Evolutionary conservation across 2,113 vertebrate species (phyloP), one percentile per base, ranked within the genome.

Genomic region (Istiophorus platypterus): DNA sequence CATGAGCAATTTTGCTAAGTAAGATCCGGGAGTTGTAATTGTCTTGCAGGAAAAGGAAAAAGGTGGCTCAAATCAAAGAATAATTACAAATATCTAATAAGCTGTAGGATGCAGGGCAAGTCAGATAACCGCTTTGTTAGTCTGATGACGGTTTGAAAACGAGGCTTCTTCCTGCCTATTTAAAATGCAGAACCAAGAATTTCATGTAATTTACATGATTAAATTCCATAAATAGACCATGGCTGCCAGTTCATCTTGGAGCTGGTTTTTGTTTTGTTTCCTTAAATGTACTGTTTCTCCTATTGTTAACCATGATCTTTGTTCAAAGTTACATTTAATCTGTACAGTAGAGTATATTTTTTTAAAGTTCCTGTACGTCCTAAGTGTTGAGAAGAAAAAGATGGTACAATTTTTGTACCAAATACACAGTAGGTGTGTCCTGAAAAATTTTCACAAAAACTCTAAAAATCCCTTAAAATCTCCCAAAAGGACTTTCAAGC

Each of bases 1-100:
- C 79, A 89, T 74, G 37, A 82, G 54, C 75, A 67, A 67, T 72
- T 77, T 77, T 29, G 10, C 31, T 0, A 10, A 56, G 41, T 62
- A 41, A 42, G 78, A 79, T 42, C 27, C 17, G n/a, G 2, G 67
- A 65, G 56, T 34, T 67, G 47, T 59, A 56, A 37, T 31, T 64
- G 26, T 61, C 2, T 56, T 42, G 62, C 39, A 56, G 29, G 65
- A 68, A 66, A 61, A 45, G 24, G 18, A 39, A 56, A 47, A 7
- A 4, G 31, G 63, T 81, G 37, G 22, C 26, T 58, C 3, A 5
- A 8, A 41, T 77, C 5, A 51, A 62, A 67, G 13, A 59, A 45
- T 24, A 18, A 59, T 34, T 34, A 3, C 31, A 78, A 52, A 66
- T 24, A 24, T 75, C 7, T 61, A 34, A 27, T 45, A 20, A 45